Conservation (phyloP, 2,113 vertebrate species). For the Megaptera novaeangliae region DNA sequence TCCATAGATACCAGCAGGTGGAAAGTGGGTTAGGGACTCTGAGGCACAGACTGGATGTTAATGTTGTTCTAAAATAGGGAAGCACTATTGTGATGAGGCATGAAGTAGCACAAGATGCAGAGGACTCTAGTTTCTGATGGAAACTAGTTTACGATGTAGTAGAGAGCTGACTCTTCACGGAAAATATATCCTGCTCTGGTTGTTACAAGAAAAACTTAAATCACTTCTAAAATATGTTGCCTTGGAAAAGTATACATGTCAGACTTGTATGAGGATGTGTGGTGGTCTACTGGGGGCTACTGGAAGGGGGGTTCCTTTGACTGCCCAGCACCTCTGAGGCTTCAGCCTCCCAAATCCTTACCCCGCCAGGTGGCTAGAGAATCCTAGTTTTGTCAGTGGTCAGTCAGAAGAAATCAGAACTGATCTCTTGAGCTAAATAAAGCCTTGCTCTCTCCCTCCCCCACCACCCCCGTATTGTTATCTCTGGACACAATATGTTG, state of each 20-base stretch:
- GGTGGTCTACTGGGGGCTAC: not conserved
- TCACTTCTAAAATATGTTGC: not conserved
- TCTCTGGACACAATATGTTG: not conserved
- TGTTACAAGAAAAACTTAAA: not conserved
- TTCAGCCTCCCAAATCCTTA: not conserved
- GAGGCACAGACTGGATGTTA: not conserved
- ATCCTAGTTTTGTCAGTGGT: not conserved
- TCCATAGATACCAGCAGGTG: not conserved
- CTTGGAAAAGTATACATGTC: not conserved
- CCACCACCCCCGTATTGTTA: not conserved
- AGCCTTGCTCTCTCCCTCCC: fast-evolving
- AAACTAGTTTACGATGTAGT: not conserved
- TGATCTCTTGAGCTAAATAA: not conserved
- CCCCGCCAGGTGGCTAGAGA: not conserved
- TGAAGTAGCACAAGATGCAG: not conserved
- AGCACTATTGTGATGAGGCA: not conserved
- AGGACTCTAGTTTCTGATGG: not conserved
- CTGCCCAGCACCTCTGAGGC: not conserved
- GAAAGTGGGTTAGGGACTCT: constrained; percentile 2
- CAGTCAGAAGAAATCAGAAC: not conserved
- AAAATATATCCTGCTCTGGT: not conserved
- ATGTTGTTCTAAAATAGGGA: not conserved
- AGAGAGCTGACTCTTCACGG: not conserved
- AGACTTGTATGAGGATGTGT: not conserved
- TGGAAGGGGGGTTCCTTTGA: not conserved